phyloP scores from a whole-genome alignment of 2,797 vertebrate species.

The Kryptopterus vitreolus region DNA sequence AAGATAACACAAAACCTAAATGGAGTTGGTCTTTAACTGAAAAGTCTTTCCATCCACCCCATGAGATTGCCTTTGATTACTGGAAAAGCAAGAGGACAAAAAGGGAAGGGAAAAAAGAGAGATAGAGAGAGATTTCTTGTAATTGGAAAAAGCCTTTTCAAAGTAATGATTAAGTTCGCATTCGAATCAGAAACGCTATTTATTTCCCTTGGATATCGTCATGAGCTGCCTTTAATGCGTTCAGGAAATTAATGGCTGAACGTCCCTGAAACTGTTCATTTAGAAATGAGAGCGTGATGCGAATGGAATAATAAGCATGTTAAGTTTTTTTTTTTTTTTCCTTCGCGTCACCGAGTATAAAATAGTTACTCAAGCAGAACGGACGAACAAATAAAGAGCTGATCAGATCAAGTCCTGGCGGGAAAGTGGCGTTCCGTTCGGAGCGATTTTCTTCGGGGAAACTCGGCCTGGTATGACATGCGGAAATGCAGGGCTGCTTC shows the following conservation, averaged over 20 bases:
- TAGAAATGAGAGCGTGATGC: neutral
- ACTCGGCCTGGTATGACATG: neutral
- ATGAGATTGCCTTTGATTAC: neutral
- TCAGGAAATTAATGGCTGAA: neutral
- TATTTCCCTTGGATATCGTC: constrained; percentile 4
- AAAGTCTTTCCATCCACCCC: constrained; percentile 10
- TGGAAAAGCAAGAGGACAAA: neutral
- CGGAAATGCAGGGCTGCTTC: neutral
- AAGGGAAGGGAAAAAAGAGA: too few species aligned
- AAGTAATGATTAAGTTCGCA: constrained; percentile 10
- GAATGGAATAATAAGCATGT: constrained; percentile 37
- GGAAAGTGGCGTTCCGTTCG: too few species aligned
- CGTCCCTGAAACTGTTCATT: constrained; percentile 16
- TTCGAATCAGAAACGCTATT: neutral
- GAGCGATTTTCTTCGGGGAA: neutral
- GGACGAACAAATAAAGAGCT: neutral
- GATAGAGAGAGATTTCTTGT: neutral
- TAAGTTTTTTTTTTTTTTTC: too few species aligned
- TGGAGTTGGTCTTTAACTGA: neutral
- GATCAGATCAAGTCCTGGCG: neutral
- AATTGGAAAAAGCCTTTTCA: neutral
- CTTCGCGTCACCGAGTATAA: constrained; percentile 54
- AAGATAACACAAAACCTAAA: too few species aligned
- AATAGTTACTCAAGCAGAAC: neutral
- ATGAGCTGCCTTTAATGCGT: neutral